Conservation (phyloP, 2,888 invertebrate species). For the Ecdyonurus torrentis region DNA sequence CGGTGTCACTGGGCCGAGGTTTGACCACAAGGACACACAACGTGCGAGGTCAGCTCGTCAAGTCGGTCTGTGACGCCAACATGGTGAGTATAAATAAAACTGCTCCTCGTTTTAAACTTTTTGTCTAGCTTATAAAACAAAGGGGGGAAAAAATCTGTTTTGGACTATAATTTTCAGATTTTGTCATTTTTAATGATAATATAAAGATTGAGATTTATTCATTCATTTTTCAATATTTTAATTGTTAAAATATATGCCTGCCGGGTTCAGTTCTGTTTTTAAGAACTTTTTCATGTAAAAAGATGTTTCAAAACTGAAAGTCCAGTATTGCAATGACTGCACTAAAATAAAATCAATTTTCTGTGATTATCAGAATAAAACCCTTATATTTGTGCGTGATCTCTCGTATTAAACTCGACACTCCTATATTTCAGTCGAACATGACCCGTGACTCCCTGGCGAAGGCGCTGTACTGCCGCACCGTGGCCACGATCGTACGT, state of each 20-base stretch:
- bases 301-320: no score
- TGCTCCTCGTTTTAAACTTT: no score
- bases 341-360: no score
- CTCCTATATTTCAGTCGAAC: slow-evolving; percentile 44
- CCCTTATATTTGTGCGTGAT: no score
- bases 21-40: slow-evolving; percentile 68
- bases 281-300: no score
- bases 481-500: slow-evolving; percentile 83
- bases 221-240: no score
- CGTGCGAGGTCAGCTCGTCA: slow-evolving; percentile 58
- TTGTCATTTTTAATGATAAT: not conserved
- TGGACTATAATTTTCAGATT: not conserved
- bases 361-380: no score
- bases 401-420: no score
- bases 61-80: slow-evolving; percentile 66
- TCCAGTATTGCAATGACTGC: no score
- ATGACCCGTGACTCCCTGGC: slow-evolving; percentile 78
- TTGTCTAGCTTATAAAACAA: not conserved
- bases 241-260: no score
- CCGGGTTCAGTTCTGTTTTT: no score
- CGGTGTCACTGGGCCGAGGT: slow-evolving; percentile 58
- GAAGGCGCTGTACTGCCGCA: slow-evolving; percentile 84
- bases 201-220: no score
- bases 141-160: not conserved
- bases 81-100: slow-evolving; percentile 32